These are phyloP conservation scores for Latrodectus elegans DNA, from an alignment of 2,888 invertebrate species.

Conservation along the genomic window DNA sequence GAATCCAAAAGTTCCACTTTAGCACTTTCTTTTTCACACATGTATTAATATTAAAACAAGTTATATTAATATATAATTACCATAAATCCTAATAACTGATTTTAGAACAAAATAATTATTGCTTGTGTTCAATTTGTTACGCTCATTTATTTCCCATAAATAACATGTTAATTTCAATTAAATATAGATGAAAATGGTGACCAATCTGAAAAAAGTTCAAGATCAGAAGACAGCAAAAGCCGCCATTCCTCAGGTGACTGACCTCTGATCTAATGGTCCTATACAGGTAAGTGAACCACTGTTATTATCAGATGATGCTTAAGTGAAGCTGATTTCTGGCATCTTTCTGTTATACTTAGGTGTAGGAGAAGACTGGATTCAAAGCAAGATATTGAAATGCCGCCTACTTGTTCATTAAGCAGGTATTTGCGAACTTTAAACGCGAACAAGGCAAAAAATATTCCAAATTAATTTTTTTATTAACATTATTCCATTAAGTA, in stretches of 20 bases:
- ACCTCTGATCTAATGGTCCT: constrained; percentile 61
- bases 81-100: no score
- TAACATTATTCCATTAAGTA: constrained; percentile 21
- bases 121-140: no score
- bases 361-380: constrained; percentile 65
- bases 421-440: constrained; percentile 68
- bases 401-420: constrained; percentile 44
- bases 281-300: constrained; percentile 60
- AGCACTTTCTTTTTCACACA: no score
- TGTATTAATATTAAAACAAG: no score
- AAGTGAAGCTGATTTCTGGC: constrained; percentile 65
- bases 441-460: constrained; percentile 23
- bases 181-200: constrained; percentile 60
- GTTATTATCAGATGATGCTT: constrained; percentile 32
- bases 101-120: no score
- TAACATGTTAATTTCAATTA: constrained; percentile 3
- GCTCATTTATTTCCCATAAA: no score
- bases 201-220: constrained; percentile 35
- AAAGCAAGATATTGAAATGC: constrained; percentile 49
- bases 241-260: constrained; percentile 67
- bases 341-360: constrained; percentile 65
- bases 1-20: no score
- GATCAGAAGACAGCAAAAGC: constrained; percentile 55
- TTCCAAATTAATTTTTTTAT: not conserved
- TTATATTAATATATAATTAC: no score